Percentiles rank a stretch among this genome's conserved stretches.
These are phyloP conservation scores for Cetoscarus ocellatus DNA, from an alignment of 2,797 vertebrate genomes.

Conservation along the genomic window DNA sequence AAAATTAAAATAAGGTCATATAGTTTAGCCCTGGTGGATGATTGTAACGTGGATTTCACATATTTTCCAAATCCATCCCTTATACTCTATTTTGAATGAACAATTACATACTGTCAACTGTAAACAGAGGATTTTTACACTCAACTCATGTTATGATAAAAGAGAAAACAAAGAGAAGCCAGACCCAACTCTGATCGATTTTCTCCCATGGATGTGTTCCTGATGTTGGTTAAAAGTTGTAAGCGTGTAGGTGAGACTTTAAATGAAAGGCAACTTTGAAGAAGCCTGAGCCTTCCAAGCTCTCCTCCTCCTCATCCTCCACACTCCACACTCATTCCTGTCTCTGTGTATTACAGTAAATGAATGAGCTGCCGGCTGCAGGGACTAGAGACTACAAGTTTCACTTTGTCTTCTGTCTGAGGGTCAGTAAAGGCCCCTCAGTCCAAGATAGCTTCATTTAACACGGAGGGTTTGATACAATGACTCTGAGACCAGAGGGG, in stretches of 20 bases:
- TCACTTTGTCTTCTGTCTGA: slow-evolving; percentile 20
- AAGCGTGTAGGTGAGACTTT: slow-evolving; percentile 20
- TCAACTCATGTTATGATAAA: not conserved
- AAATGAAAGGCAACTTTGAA: slow-evolving; percentile 59
- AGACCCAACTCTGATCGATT: not conserved
- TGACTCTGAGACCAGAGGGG: slow-evolving; percentile 1
- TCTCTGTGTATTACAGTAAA: slow-evolving; percentile 28
- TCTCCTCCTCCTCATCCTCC: slow-evolving; percentile 20
- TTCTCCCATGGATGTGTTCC: slow-evolving; percentile 28
- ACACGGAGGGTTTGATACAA: slow-evolving; percentile 2
- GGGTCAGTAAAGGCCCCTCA: slow-evolving; percentile 2
- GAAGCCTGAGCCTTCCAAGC: slow-evolving; percentile 20
- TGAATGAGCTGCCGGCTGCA: slow-evolving; percentile 34
- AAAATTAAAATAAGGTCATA: too few relatives aligned
- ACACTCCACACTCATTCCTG: slow-evolving; percentile 1
- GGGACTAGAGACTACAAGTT: slow-evolving; percentile 23
- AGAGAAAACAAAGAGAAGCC: slow-evolving; percentile 10
- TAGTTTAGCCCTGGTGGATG: too few relatives aligned
- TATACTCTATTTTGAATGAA: too few relatives aligned
- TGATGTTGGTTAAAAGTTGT: slow-evolving; percentile 35
- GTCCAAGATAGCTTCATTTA: slow-evolving; percentile 26
- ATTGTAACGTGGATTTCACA: too few relatives aligned
- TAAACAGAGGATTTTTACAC: too few relatives aligned
- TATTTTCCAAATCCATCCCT: too few relatives aligned
- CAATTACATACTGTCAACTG: too few relatives aligned